phyloP scores from a whole-genome alignment of 2,888 invertebrate species.

The Drosophila neonasuta region DNA sequence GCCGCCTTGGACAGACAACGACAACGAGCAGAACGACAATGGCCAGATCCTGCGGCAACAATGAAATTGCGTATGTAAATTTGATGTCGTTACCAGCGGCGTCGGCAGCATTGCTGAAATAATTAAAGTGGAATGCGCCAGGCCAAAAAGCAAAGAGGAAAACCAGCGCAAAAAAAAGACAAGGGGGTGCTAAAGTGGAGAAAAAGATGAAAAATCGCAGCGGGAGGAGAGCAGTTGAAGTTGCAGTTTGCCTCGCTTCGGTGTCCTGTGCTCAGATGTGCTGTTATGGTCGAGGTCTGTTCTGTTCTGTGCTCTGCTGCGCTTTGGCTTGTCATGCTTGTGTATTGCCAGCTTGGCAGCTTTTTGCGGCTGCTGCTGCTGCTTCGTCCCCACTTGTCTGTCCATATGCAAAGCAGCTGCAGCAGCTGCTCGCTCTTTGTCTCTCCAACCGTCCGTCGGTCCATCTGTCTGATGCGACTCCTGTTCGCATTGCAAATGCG shows the following conservation, averaged over 20 bases:
- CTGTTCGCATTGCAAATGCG: conserved; percentile 63
- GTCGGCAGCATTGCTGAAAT: conserved; percentile 74
- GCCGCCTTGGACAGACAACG: conserved; percentile 3
- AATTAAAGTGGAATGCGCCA: conserved; percentile 74
- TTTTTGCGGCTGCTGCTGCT: conserved; percentile 28
- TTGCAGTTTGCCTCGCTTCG: conserved; percentile 42
- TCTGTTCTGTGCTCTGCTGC: conserved; percentile 1
- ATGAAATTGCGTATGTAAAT: conserved; percentile 79
- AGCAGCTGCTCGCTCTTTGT: conserved; percentile 53
- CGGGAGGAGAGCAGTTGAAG: conserved; percentile 36
- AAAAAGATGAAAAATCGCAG: conserved; percentile 36
- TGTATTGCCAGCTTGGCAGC: conserved; percentile 61
- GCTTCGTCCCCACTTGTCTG: conserved; percentile 45
- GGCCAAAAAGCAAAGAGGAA: conserved; percentile 23
- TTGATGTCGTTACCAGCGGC: conserved; percentile 76
- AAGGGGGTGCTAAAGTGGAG: neutral
- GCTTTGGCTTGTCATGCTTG: conserved; percentile 41
- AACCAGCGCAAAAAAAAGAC: neutral
- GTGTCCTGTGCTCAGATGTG: conserved; percentile 8
- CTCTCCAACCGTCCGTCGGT: neutral
- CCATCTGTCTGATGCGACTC: conserved; percentile 11
- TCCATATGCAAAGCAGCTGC: conserved; percentile 72
- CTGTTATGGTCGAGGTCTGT: conserved; percentile 1
- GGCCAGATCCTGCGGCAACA: conserved; percentile 75
- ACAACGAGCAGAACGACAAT: conserved; percentile 50